These are phyloP conservation scores for Momotus momota DNA, from an alignment of 2,797 vertebrate species.

Conservation along the genomic window DNA sequence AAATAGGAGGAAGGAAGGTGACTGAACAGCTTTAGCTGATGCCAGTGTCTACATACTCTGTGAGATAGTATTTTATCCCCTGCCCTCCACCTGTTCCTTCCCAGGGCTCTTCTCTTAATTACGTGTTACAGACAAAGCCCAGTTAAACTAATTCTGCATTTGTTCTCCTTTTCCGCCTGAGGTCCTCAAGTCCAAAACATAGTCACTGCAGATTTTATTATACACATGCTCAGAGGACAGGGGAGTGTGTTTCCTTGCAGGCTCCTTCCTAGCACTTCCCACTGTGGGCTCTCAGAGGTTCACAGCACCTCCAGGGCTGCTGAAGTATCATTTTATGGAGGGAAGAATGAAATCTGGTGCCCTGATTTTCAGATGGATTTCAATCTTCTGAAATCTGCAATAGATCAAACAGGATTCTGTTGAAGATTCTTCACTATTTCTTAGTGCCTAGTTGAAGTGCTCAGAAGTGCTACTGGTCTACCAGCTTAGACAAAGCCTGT, in stretches of 20 bases:
- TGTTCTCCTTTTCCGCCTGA: background rate
- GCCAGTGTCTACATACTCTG: background rate
- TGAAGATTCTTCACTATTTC: background rate
- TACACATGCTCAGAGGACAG: background rate
- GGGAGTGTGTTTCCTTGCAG: fast-evolving
- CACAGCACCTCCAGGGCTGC: background rate
- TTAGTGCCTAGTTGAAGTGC: background rate
- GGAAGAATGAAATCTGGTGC: background rate
- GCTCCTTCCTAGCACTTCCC: background rate
- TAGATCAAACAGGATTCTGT: background rate
- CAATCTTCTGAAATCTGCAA: background rate
- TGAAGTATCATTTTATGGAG: background rate
- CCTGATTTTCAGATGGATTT: background rate
- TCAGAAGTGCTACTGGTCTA: background rate
- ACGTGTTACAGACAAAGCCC: background rate
- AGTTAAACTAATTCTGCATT: background rate
- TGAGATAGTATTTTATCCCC: background rate
- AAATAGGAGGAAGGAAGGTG: background rate
- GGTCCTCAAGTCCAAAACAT: background rate
- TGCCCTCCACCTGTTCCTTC: background rate
- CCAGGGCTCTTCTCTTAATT: background rate
- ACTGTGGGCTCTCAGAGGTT: background rate
- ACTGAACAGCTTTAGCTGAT: background rate
- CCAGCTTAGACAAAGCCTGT: background rate
- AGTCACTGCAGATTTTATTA: background rate